Base-by-base conservation (phyloP, 2,888 invertebrate species). In the Patella depressa region DNA sequence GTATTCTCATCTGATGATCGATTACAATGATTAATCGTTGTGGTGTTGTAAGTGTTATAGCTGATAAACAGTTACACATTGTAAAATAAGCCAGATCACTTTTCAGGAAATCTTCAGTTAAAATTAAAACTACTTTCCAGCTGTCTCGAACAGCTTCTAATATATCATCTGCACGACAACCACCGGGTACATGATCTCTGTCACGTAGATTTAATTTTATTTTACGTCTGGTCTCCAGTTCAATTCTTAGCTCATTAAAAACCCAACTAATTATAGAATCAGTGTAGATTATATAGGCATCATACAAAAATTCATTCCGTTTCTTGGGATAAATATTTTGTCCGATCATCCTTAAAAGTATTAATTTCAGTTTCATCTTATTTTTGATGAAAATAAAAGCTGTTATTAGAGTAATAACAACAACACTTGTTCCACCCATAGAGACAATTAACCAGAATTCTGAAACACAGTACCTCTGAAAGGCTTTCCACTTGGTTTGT, bases 61-160 rank as follows among this genome's bases (percentile, higher is more conserved):
- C 65, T 24, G 65, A 65, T 24, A 65, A 24, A 24, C 65, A 65
- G 24, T 19, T 65, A 65, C 65, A 65, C 65, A 65, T 65, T 24
- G 65, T 65, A 19, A 65, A 65, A 19, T 12, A 14, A 9, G 19
- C 19, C 65, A 24, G 2, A 24, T 65, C 19, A 19, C 19, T 24
- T 15, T 65, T n/a, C 2, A 65, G 65, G 15, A 65, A 65, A 19
- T 14, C 19, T 14, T 65, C 19, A 3, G 65, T 65, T 65, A 65
- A 24, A 24, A 65, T 24, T 14, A 65, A 65, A 65, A 65, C 24
- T 9, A 65, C 24, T 65, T 65, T 65, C 65, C 65, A 65, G 17
- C 65, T 65, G 14, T 65, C 65, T 24, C 65, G 11, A 65, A 65
- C 17, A 65, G 19, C 65, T 65, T 65, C 65, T 19, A 59, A 17